These are phyloP conservation scores for Plotosus lineatus DNA, from an alignment of 2,113 vertebrate genomes.

Conservation along the genomic window DNA sequence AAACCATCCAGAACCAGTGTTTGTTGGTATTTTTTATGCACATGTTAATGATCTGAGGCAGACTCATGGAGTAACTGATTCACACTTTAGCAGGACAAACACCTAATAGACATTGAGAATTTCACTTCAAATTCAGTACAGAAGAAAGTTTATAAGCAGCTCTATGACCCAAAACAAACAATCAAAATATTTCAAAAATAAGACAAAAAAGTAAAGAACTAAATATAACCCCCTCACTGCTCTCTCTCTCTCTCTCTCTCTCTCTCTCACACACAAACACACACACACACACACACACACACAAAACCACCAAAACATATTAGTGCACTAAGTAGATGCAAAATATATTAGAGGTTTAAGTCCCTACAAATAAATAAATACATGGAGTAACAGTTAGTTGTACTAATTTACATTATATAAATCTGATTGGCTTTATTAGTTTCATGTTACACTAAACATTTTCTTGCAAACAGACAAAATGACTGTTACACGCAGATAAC, in stretches of 20 bases:
- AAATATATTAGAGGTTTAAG: slow-evolving; percentile 27
- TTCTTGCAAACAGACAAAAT: slow-evolving; percentile 9
- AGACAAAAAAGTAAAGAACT: slow-evolving; percentile 37
- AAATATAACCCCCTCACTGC: no score
- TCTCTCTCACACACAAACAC: slow-evolving; percentile 64
- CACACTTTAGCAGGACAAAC: slow-evolving; percentile 7
- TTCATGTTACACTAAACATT: slow-evolving; percentile 42
- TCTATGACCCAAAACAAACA: background rate
- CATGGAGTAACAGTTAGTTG: slow-evolving; percentile 53
- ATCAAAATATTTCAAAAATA: background rate
- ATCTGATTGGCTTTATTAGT: slow-evolving; percentile 59
- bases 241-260: no score
- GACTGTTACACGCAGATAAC: background rate
- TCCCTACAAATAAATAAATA: slow-evolving; percentile 74
- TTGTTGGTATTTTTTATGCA: background rate
- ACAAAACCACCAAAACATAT: slow-evolving; percentile 55
- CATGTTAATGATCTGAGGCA: background rate
- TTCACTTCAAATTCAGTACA: slow-evolving; percentile 5
- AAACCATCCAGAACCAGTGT: background rate
- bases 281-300: slow-evolving; percentile 51
- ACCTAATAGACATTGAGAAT: background rate
- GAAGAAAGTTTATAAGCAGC: background rate
- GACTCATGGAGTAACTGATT: background rate
- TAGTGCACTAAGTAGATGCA: slow-evolving; percentile 52
- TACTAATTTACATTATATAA: slow-evolving; percentile 57